Base-by-base conservation (phyloP, 2,797 vertebrate species). In the Syndactyla subalaris region DNA sequence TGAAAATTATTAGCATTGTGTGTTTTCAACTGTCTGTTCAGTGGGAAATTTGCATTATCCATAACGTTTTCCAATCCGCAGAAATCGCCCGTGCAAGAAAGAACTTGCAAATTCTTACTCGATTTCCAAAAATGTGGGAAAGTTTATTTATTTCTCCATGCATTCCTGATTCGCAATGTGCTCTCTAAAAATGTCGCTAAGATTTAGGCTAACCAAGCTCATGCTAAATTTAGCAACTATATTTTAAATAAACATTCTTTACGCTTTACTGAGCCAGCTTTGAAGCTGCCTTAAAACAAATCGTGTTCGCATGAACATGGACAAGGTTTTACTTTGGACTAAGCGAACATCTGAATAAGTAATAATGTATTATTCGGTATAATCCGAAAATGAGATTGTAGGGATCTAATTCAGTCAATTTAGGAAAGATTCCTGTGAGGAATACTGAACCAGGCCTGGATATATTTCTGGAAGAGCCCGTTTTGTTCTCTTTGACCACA, bases 81-180 rank as follows among this genome's bases (percentile, higher is more conserved):
- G 97, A 96, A 98, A 96, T 96, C 87, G 51, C 93, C 98, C 96
- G 89, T 96, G 98, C 98, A 98, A 98, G 98, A 98, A 98, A 97
- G 96, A 98, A 90, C 98, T 98, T 96, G 89, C 97, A 97, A 97
- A 95, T 97, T 84, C 98, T 93, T 95, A 98, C 98, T 98, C 96
- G 70, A 98, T 98, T 98, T 98, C 97, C 98, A 98, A 97, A 98
- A 99, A 99, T 98, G 98, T 98, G 98, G 98, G 98, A 98, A 98
- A 98, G 98, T 99, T 99, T 99, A 99, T 99, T 99, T 99, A 98
- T 99, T 99, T 98, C 98, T 98, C 98, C 97, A 96, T 98, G 98
- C 99, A 99, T 99, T 99, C 99, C 98, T 99, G 98, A 98, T 99
- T 98, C 91, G 98, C 98, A 98, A 96, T 95, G 97, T 97, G 96